Evolutionary conservation across 2,888 invertebrate genomes (phyloP).

Genomic region (Eupeodes luniger): DNA sequence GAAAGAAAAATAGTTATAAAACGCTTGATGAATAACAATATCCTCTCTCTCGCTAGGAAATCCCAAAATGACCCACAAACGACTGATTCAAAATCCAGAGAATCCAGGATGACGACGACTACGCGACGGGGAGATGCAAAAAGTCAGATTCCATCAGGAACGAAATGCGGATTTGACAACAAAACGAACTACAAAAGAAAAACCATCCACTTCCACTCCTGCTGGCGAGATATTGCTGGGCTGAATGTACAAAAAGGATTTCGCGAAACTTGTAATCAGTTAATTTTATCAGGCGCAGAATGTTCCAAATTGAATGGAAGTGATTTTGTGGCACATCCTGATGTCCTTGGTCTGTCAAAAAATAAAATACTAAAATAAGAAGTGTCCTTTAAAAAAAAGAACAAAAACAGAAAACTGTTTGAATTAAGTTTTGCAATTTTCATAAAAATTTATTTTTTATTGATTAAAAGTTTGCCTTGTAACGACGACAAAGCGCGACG

Average conservation of each 20-base stretch:
- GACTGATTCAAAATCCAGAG: slow-evolving; percentile 25
- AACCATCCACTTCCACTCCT: not conserved
- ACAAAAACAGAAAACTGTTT: slow-evolving; percentile 13
- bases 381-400: slow-evolving; percentile 31
- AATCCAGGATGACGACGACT: not conserved
- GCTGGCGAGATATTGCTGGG: not conserved
- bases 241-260: slow-evolving; percentile 72
- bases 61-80: slow-evolving; percentile 73
- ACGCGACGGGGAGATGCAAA: not conserved
- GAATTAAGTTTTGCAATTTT: slow-evolving; percentile 50
- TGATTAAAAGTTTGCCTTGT: slow-evolving; percentile 65
- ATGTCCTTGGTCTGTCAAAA: slow-evolving; percentile 31
- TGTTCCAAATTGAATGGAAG: slow-evolving; percentile 71
- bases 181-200: not conserved
- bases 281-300: slow-evolving; percentile 72
- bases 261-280: slow-evolving; percentile 73
- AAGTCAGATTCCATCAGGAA: not conserved
- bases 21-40: slow-evolving; percentile 74
- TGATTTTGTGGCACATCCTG: slow-evolving; percentile 60
- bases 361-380: slow-evolving; percentile 10
- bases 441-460: slow-evolving; percentile 60
- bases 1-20: slow-evolving; percentile 75
- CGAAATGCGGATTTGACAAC: slow-evolving; percentile 44
- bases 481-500: slow-evolving; percentile 53
- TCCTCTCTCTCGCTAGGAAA: slow-evolving; percentile 36